phyloP scores from a whole-genome alignment of 35 echinoderm and acorn worm species.

The Acanthaster planci region DNA sequence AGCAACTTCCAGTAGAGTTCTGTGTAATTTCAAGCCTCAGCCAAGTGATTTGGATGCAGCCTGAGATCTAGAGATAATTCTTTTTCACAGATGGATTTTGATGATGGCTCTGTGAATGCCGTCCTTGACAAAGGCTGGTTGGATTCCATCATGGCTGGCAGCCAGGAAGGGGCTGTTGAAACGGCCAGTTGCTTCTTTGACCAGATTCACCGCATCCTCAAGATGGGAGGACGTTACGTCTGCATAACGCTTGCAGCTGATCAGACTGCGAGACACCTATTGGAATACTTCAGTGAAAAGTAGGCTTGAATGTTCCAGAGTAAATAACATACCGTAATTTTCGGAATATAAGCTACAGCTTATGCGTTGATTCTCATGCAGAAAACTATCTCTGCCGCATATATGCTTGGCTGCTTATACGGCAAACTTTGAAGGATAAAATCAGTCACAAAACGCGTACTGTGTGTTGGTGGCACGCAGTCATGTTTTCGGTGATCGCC shows the following conservation, averaged over 20 bases:
- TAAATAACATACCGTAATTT: no score
- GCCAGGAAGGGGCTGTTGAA: background rate
- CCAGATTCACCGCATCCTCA: slow-evolving; percentile 73
- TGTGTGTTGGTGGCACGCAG: no score
- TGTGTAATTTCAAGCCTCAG: no score
- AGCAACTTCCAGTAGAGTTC: background rate
- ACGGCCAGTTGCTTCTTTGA: slow-evolving; percentile 48
- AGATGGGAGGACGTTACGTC: slow-evolving; percentile 79
- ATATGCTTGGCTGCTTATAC: no score
- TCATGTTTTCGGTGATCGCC: no score
- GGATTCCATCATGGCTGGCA: slow-evolving; percentile 65
- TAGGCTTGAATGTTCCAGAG: no score
- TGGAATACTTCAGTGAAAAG: slow-evolving; percentile 71
- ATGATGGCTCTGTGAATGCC: slow-evolving; percentile 67
- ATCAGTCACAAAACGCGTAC: background rate
- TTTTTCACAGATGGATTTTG: slow-evolving; percentile 73
- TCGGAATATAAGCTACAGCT: no score
- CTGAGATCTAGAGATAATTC: background rate
- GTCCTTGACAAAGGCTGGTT: slow-evolving; percentile 84
- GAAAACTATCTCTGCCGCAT: no score
- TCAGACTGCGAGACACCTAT: slow-evolving; percentile 51
- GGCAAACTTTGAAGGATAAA: no score
- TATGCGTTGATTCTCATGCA: no score
- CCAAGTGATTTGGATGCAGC: no score
- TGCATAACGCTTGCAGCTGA: slow-evolving; percentile 82